Evolutionary conservation across 2,113 vertebrate species (phyloP), one percentile per base, ranked within the genome.

Genomic region (Eulemur rufifrons): DNA sequence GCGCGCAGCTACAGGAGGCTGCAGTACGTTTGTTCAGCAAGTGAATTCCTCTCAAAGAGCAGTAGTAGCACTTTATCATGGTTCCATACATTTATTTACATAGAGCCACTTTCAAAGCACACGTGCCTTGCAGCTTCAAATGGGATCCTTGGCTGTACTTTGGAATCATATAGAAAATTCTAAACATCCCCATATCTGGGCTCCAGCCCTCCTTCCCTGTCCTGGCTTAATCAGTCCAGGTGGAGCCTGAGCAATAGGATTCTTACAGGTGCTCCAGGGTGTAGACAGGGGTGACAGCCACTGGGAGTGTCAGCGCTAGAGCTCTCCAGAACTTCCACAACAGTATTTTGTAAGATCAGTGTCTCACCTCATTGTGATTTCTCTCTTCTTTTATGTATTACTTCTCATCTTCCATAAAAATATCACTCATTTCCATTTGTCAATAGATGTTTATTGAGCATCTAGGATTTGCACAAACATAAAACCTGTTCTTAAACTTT

Each of bases 1-100:
- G 63, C 54, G 61, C 0, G 0, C 15, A 20, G 50, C 56, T 83
- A 13, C 1, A 0, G 14, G 6, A 23, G 45, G 45, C 50, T 37
- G 52, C 52, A 23, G 47, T 1, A 45, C 2, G 2, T 56, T 37
- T 61, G 63, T 54, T 32, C 54, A 80, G 27, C 39, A 64, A 37
- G 27, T 54, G 29, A 37, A 17, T 87, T 88, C 63, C 69, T 59
- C 34, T 66, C 76, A 80, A 76, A 89, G 64, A 76, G 5, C 54
- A 74, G 23, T 1, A 25, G 34, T 13, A 21, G 69, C 11, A 21
- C 64, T 88, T 81, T 37, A 27, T 47, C 27, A 82, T 7, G 69
- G 34, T 5, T 61, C 29, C 15, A 20, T 21, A 27, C 7, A 25
- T 68, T 54, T 54, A 14, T 74, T 83, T 37, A 56, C 73, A 50